Evolutionary conservation across 2,797 vertebrate species (phyloP).

Genomic region (Crocidura indochinensis): DNA sequence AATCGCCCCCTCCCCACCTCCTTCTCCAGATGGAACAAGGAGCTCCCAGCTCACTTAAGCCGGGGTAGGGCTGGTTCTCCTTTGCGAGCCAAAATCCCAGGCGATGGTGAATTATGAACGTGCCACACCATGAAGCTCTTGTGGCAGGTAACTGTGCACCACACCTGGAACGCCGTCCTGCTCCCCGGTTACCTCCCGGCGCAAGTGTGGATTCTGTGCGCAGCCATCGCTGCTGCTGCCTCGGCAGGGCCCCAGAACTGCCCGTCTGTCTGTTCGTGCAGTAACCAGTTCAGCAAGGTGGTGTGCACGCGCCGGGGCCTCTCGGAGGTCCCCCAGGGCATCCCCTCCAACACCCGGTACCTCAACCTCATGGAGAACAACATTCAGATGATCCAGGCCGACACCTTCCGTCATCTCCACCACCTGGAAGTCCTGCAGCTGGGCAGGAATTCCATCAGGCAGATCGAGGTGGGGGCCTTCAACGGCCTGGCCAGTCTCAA

Average conservation of each 20-base stretch:
- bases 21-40: constrained; percentile 95
- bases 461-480: constrained; percentile 99
- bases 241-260: constrained; percentile 96
- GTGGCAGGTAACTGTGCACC: constrained; percentile 98
- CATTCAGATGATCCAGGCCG: constrained; percentile 97
- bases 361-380: constrained; percentile 99
- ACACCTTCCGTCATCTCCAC: constrained; percentile 97
- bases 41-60: constrained; percentile 94
- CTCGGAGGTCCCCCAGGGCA: constrained; percentile 95
- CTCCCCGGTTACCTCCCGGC: constrained; percentile 96
- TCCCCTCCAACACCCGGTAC: constrained; percentile 96
- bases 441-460: constrained; percentile 97
- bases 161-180: constrained; percentile 97
- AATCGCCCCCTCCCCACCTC: constrained; percentile 87
- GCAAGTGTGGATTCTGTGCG: constrained; percentile 95
- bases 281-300: constrained; percentile 98
- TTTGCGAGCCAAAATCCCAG: constrained; percentile 91
- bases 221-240: constrained; percentile 88
- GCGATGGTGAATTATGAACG: constrained; percentile 99
- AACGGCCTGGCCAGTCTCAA: constrained; percentile 98
- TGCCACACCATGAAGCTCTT: constrained; percentile 99
- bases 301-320: constrained; percentile 97
- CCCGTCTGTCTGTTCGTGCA: constrained; percentile 97
- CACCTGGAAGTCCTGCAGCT: constrained; percentile 98
- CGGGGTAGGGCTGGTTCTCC: constrained; percentile 94